These are phyloP conservation scores for Folsomia candida DNA, from an alignment of 2,888 invertebrate genomes.

Conservation along the genomic window DNA sequence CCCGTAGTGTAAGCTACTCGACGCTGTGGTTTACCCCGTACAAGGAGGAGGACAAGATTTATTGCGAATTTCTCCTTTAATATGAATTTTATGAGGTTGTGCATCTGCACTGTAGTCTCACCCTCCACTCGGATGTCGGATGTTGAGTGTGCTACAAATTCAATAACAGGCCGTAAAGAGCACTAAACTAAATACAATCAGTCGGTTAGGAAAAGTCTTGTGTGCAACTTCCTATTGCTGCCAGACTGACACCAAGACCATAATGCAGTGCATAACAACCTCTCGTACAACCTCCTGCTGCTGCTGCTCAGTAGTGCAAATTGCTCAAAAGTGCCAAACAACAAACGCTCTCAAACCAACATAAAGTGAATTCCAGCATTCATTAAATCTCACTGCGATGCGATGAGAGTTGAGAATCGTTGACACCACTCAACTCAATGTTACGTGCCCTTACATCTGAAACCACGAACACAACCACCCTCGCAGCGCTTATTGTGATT, in stretches of 20 bases:
- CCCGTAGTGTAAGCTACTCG: no score
- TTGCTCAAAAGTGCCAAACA: no score
- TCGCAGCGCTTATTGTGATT: background rate
- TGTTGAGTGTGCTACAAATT: constrained; percentile 6
- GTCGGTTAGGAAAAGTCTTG: background rate
- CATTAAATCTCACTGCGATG: background rate
- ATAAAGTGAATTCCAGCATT: background rate
- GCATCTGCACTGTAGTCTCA: background rate
- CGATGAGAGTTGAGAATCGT: background rate
- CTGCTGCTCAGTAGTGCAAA: background rate
- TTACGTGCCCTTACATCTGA: background rate
- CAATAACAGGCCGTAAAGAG: constrained; percentile 9
- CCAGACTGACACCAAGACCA: background rate
- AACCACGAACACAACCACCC: background rate
- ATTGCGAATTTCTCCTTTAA: constrained; percentile 9
- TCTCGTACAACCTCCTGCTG: background rate
- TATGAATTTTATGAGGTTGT: constrained; percentile 10
- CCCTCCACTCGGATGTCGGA: background rate
- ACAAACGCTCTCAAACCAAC: no score
- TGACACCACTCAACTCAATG: background rate
- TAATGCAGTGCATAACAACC: no score
- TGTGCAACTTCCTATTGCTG: background rate
- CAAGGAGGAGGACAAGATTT: background rate
- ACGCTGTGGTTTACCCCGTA: no score
- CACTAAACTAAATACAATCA: background rate